A percentile compares a stretch with the other conserved stretches of the same genome.
These are phyloP conservation scores for Rhagonycha lutea DNA, from an alignment of 2,888 invertebrate genomes.

Conservation along the genomic window DNA sequence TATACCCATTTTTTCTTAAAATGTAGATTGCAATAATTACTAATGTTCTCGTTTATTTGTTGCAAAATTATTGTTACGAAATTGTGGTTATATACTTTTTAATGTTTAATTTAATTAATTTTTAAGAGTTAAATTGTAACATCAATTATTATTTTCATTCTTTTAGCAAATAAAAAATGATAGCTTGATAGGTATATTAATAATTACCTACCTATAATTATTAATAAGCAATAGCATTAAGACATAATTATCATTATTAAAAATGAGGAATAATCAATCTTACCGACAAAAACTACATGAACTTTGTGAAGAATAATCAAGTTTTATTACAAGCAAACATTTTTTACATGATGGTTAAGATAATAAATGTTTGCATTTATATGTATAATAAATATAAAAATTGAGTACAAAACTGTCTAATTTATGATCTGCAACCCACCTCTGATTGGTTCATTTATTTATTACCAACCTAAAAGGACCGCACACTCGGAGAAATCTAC, in stretches of 20 bases:
- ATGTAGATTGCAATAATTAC: not conserved
- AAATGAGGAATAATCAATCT: not conserved
- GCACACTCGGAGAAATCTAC: too few species aligned
- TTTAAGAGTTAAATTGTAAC: not conserved
- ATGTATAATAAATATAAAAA: too few species aligned
- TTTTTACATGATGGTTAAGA: too few species aligned
- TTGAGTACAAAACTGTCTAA: too few species aligned
- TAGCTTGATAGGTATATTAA: not conserved
- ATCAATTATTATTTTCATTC: not conserved
- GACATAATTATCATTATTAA: not conserved
- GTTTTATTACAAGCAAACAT: not conserved
- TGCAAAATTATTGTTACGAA: not conserved
- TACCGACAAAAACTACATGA: not conserved
- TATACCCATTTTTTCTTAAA: not conserved
- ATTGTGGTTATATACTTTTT: not conserved
- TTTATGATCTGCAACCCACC: too few species aligned
- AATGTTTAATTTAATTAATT: not conserved
- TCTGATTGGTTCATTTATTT: too few species aligned
- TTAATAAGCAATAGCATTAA: not conserved
- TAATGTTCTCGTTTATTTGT: not conserved
- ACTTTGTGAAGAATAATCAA: not conserved
- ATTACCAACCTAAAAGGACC: too few species aligned
- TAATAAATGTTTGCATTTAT: too few species aligned
- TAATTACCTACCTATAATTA: not conserved
- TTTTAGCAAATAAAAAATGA: not conserved